A percentile compares a stretch with the other conserved stretches of the same genome.
phyloP scores from a whole-genome alignment of 1,140 invertebrate genomes.

The Eumeta japonica region DNA sequence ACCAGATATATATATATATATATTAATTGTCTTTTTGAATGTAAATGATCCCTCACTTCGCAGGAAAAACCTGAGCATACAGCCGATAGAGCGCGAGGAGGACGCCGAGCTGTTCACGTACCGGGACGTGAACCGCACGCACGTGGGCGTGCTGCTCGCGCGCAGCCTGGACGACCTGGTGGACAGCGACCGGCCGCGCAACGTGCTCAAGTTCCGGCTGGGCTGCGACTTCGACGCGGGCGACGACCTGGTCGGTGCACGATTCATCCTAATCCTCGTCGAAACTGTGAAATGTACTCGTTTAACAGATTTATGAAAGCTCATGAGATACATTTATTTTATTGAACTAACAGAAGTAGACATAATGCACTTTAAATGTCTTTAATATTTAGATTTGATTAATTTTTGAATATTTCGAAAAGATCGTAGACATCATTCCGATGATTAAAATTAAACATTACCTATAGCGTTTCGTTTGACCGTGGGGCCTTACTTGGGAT shows the following conservation, averaged over 20 bases:
- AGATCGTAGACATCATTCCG: too few relatives aligned
- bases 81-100: slow-evolving; percentile 70
- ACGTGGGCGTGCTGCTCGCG: slow-evolving; percentile 70
- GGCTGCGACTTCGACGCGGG: slow-evolving; percentile 63
- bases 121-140: slow-evolving; percentile 69
- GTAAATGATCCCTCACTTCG: slow-evolving; percentile 10
- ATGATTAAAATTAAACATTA: too few relatives aligned
- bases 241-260: slow-evolving; percentile 59
- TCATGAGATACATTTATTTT: background rate
- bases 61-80: slow-evolving; percentile 65
- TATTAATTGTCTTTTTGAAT: too few relatives aligned
- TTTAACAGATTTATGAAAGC: too few relatives aligned
- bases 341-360: background rate
- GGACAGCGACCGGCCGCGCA: slow-evolving; percentile 74
- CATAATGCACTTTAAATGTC: too few relatives aligned
- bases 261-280: too few relatives aligned
- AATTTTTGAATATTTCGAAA: too few relatives aligned
- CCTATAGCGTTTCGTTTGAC: too few relatives aligned
- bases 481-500: too few relatives aligned
- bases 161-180: slow-evolving; percentile 76
- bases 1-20: too few relatives aligned
- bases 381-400: too few relatives aligned
- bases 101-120: slow-evolving; percentile 72
- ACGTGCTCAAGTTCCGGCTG: slow-evolving; percentile 78
- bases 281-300: too few relatives aligned